These are phyloP conservation scores for Ochropacha duplaris DNA, from an alignment of 2,888 invertebrate species.

Conservation along the genomic window DNA sequence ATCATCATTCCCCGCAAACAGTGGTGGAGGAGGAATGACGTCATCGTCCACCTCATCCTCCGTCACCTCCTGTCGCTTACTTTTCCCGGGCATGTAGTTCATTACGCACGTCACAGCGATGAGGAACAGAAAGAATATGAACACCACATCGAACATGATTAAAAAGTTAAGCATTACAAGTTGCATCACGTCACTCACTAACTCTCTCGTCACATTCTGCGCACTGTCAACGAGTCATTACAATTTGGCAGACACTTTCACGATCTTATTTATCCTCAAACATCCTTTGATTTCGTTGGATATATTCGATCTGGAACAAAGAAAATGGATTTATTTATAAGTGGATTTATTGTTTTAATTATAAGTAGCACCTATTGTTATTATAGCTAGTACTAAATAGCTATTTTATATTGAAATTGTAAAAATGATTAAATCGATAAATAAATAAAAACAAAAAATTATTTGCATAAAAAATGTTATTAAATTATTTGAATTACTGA, in stretches of 20 bases:
- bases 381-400: too few species aligned
- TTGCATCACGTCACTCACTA: slow-evolving; percentile 86
- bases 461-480: too few species aligned
- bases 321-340: background rate
- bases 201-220: slow-evolving; percentile 67
- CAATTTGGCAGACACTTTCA: slow-evolving; percentile 13
- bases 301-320: slow-evolving; percentile 34
- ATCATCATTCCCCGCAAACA: slow-evolving; percentile 68
- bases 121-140: slow-evolving; percentile 93
- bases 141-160: slow-evolving; percentile 94
- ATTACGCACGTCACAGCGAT: slow-evolving; percentile 92
- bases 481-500: too few species aligned
- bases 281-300: background rate
- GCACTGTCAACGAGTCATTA: slow-evolving; percentile 14
- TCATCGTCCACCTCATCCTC: slow-evolving; percentile 76
- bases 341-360: background rate
- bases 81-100: slow-evolving; percentile 89
- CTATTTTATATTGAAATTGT: too few species aligned
- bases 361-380: too few species aligned
- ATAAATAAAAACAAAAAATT: too few species aligned
- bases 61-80: slow-evolving; percentile 73
- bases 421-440: too few species aligned
- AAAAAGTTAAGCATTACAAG: slow-evolving; percentile 93
- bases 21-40: slow-evolving; percentile 77
- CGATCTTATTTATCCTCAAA: slow-evolving; percentile 23